phyloP scores from a whole-genome alignment of 2,797 vertebrate species.

The Liasis olivaceus region DNA sequence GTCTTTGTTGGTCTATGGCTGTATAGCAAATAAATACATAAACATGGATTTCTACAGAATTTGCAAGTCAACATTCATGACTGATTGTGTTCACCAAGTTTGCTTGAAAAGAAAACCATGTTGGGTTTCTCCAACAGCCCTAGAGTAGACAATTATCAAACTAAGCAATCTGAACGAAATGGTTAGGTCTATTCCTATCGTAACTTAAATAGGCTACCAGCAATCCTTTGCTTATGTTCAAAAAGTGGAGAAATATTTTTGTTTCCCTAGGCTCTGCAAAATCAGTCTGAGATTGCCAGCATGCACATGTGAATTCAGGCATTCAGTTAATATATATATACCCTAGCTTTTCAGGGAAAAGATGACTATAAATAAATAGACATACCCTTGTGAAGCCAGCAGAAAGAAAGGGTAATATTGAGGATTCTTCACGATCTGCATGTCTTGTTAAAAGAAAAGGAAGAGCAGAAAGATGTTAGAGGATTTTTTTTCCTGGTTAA shows the following conservation, averaged over 20 bases:
- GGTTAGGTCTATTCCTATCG: not conserved
- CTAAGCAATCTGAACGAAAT: not conserved
- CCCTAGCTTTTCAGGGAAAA: not conserved
- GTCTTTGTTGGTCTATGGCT: too few species aligned
- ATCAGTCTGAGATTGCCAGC: not conserved
- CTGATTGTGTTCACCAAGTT: too few species aligned
- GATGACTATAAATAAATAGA: constrained; percentile 17
- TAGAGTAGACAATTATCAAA: not conserved
- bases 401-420: constrained; percentile 90
- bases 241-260: not conserved
- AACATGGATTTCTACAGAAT: too few species aligned
- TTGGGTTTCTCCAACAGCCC: not conserved
- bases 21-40: too few species aligned
- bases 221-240: not conserved
- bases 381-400: constrained; percentile 97
- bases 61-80: too few species aligned
- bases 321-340: not conserved
- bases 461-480: constrained; percentile 65
- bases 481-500: not conserved
- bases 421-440: constrained; percentile 88
- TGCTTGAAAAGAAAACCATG: too few species aligned
- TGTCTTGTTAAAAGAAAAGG: constrained; percentile 77
- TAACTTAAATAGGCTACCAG: not conserved
- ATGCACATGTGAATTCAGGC: not conserved
- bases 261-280: not conserved